Conservation (phyloP, 2,113 vertebrate genomes). For the Motacilla tschutschensis region DNA sequence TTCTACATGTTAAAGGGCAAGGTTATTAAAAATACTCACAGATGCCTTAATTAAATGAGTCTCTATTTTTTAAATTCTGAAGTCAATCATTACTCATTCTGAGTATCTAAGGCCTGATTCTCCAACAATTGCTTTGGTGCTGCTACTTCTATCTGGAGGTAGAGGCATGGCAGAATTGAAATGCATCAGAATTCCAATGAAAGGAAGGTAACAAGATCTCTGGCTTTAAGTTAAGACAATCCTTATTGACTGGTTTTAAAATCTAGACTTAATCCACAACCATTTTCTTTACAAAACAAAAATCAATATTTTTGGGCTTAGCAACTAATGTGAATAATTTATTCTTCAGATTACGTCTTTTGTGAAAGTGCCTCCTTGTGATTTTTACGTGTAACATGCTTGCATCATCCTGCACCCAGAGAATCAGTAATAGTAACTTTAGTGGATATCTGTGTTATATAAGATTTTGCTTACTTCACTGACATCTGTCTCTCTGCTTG, state of each 20-base stretch:
- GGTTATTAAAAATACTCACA: not conserved
- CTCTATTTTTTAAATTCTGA: not conserved
- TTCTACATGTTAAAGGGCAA: not conserved
- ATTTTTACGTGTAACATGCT: not conserved
- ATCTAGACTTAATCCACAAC: not conserved
- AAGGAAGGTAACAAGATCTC: not conserved
- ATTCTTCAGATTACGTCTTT: not conserved
- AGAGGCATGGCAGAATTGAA: not conserved
- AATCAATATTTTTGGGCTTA: not conserved
- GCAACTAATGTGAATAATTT: not conserved
- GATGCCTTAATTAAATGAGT: not conserved
- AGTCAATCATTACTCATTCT: not conserved
- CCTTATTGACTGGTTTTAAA: not conserved
- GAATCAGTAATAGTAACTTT: not conserved
- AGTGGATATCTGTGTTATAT: not conserved
- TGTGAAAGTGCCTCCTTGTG: not conserved
- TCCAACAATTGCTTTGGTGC: not conserved
- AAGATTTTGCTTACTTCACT: not conserved
- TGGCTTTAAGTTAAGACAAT: not conserved
- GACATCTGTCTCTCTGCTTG: not conserved
- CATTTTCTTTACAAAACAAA: not conserved
- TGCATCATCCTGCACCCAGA: not conserved
- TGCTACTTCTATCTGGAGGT: not conserved
- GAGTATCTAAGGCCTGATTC: not conserved
- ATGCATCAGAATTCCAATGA: rapidly evolving